Percentiles rank a stretch among this genome's conserved stretches.
Conservation (phyloP, 2,888 invertebrate species). For the Philaethria dido region DNA sequence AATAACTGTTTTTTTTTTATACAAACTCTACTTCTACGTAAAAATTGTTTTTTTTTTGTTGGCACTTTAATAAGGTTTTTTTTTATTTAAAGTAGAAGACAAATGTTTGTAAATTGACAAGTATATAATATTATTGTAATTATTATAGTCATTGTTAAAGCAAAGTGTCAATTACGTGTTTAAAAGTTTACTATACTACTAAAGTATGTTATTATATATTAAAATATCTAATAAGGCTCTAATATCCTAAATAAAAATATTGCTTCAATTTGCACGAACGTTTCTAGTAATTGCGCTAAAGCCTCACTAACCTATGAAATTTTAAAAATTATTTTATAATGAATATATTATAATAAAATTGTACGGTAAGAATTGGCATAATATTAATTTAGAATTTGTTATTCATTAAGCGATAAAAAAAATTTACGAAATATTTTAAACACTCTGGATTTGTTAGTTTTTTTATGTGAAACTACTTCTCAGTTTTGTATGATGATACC, state of each 20-base stretch:
- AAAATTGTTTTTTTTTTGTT: constrained; percentile 17
- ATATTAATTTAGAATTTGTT: no score
- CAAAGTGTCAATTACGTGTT: constrained; percentile 13
- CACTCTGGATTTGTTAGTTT: no score
- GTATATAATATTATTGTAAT: neutral
- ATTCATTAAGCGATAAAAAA: no score
- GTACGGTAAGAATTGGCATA: neutral
- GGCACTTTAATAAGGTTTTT: constrained; percentile 15
- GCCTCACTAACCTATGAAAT: constrained; percentile 4
- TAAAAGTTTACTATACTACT: neutral
- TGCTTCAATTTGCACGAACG: constrained; percentile 5
- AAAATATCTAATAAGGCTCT: constrained; percentile 8
- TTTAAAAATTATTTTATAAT: neutral
- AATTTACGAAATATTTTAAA: no score
- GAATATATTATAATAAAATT: neutral
- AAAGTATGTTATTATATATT: neutral
- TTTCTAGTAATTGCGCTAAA: neutral
- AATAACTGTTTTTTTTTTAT: constrained; percentile 46
- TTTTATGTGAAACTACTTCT: neutral
- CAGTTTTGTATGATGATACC: neutral
- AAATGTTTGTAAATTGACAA: constrained; percentile 3
- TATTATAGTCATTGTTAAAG: constrained; percentile 18
- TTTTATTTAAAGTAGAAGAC: constrained; percentile 10
- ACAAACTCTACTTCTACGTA: constrained; percentile 44
- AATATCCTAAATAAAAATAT: constrained; percentile 7